phyloP scores from a whole-genome alignment of 37 sponge, comb jelly and placozoan species.

The Cladorhizidae sp. region DNA sequence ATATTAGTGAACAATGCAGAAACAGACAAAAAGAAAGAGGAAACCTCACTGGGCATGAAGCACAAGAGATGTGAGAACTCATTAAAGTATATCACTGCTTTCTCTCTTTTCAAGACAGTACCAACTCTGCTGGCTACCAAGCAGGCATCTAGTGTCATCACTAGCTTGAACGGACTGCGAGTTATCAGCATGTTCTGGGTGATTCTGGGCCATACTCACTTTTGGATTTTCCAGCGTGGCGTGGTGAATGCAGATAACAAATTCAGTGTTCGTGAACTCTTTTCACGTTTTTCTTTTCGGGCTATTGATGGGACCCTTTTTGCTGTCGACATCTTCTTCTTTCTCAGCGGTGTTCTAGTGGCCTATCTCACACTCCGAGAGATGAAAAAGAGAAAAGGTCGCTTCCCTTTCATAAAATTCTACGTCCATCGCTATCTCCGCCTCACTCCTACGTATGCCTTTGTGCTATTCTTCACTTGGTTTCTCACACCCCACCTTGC shows the following conservation, averaged over 20 bases:
- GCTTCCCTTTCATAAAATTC: conserved; percentile 67
- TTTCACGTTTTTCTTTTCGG: conserved; percentile 53
- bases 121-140: conserved; percentile 59
- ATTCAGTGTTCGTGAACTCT: not conserved
- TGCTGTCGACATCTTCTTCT: conserved; percentile 83
- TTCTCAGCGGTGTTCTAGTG: conserved; percentile 81
- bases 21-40: not conserved
- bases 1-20: not conserved
- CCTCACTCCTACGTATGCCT: conserved; percentile 69
- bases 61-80: not conserved
- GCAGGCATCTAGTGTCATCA: conserved; percentile 64
- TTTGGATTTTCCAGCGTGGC: conserved; percentile 3
- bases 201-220: conserved; percentile 55
- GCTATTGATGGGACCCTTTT: conserved; percentile 51
- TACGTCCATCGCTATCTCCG: conserved; percentile 85
- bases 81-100: conserved; percentile 35
- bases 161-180: conserved; percentile 77
- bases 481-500: conserved; percentile 29
- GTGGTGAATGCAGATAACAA: conserved; percentile 3
- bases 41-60: not conserved
- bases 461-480: conserved; percentile 74
- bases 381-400: conserved; percentile 58
- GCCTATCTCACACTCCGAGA: conserved; percentile 67
- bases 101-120: conserved; percentile 74
- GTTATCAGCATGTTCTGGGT: conserved; percentile 91